phyloP scores from a whole-genome alignment of 2,113 vertebrate genomes.

The Cynoglossus semilaevis region DNA sequence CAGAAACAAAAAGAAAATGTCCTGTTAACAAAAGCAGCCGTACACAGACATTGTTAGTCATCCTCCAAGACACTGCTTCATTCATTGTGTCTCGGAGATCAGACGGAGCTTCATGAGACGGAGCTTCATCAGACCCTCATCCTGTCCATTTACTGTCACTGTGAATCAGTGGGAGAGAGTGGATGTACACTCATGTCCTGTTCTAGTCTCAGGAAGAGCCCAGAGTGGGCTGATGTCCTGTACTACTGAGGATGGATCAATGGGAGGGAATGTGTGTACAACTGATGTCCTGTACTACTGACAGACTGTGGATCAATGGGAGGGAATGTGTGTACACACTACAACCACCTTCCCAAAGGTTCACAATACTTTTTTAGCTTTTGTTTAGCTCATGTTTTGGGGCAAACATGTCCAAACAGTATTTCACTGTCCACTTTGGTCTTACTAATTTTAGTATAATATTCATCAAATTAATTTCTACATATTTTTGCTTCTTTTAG shows the following conservation, averaged over 20 bases:
- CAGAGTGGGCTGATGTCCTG: slow-evolving; percentile 3
- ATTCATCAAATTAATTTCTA: too few species aligned
- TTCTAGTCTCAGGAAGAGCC: slow-evolving; percentile 29
- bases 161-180: slow-evolving; percentile 17
- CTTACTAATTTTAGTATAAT: too few species aligned
- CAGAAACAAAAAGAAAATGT: slow-evolving; percentile 22
- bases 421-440: too few species aligned
- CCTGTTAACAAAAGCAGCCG: slow-evolving; percentile 25
- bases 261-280: too few species aligned
- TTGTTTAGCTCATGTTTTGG: too few species aligned
- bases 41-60: slow-evolving; percentile 42
- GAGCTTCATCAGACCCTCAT: not conserved
- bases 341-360: too few species aligned
- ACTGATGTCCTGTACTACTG: slow-evolving; percentile 10
- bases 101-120: slow-evolving; percentile 32
- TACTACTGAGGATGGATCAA: not conserved
- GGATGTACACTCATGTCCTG: slow-evolving; percentile 28
- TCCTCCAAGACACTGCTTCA: slow-evolving; percentile 27
- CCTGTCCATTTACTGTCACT: slow-evolving; percentile 18
- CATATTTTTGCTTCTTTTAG: too few species aligned
- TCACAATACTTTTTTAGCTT: too few species aligned
- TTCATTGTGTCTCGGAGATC: slow-evolving; percentile 50
- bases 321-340: too few species aligned
- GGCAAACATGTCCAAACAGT: too few species aligned
- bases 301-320: not conserved